Evolutionary conservation across 2,113 vertebrate species (phyloP), one percentile per base, ranked within the genome.

Genomic region (Tympanuchus pallidicinctus): DNA sequence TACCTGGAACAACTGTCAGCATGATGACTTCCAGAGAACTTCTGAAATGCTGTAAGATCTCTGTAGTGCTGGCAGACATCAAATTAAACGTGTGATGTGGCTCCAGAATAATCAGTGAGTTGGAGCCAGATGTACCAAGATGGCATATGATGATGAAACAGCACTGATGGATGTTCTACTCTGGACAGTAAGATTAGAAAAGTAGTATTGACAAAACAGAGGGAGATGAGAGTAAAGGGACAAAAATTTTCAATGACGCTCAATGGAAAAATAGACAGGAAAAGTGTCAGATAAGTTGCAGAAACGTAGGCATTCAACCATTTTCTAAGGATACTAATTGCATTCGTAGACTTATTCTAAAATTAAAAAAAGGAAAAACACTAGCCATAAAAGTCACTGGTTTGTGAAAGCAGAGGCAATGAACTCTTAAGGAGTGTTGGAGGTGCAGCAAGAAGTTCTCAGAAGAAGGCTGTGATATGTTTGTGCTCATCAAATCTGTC

Each of bases 141-240:
- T 71, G n/a, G 56, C 27, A 57, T 7, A 22, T 2, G 5, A 67
- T 36, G 60, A 64, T 71, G 52, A 77, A 67, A 73, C 17, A 25
- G 45, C 25, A 70, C n/a, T 50, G 27, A 20, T 74, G 50, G 59
- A 73, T 12, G 8, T 50, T 76, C 74, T 89, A 25, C 45, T 52
- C 34, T 1, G 2, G 54, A 86, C 73, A 88, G 85, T 18, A 85
- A 88, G 69, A 66, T 91, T 83, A 94, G 60, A 64, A 30, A 88
- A 86, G 64, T 81, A 92, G 80, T 82, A 91, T 8, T 47, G 11
- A 50, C 34, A 77, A 88, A 92, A 80, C 75, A 72, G 20, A 74
- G n/a, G 7, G 25, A 89, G 73, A 92, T 86, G 90, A 93, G 50
- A 88, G 56, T 86, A 91, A 89, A 95, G 79, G 27, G 4, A 90